phyloP scores from a whole-genome alignment of 2,888 invertebrate genomes.

The Eumacrocentrus americanus region DNA sequence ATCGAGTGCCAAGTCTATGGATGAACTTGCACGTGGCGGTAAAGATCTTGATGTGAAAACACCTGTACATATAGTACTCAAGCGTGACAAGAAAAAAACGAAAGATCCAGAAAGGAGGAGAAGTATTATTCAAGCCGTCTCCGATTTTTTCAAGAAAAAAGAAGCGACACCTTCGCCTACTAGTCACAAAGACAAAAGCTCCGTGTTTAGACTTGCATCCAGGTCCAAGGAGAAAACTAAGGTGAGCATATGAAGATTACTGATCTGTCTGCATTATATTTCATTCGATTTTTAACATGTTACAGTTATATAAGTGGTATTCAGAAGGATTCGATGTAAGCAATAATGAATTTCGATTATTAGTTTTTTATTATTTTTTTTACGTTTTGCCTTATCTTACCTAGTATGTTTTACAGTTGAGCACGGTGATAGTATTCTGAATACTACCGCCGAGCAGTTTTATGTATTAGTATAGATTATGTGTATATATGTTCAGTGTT shows the following conservation, averaged over 20 bases:
- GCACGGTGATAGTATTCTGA: slow-evolving; percentile 1
- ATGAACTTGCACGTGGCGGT: slow-evolving; percentile 44
- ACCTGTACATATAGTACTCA: slow-evolving; percentile 41
- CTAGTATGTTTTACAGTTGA: neutral
- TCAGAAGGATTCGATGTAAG: slow-evolving; percentile 62
- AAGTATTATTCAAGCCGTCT: slow-evolving; percentile 83
- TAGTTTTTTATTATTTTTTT: slow-evolving; percentile 31
- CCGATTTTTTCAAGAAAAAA: slow-evolving; percentile 80
- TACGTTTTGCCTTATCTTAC: slow-evolving; percentile 6
- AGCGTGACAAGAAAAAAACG: slow-evolving; percentile 63
- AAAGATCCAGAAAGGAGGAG: slow-evolving; percentile 77
- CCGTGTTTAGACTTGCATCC: slow-evolving; percentile 68
- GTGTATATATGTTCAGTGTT: slow-evolving; percentile 6
- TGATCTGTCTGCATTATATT: slow-evolving; percentile 15
- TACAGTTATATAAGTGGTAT: slow-evolving; percentile 60
- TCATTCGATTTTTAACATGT: slow-evolving; percentile 36
- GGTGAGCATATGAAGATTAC: slow-evolving; percentile 60
- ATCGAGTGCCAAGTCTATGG: slow-evolving; percentile 54
- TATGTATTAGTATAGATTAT: slow-evolving; percentile 11
- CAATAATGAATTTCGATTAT: slow-evolving; percentile 41
- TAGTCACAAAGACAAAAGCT: slow-evolving; percentile 63
- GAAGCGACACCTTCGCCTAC: slow-evolving; percentile 63
- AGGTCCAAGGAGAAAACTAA: slow-evolving; percentile 71
- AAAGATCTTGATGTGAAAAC: slow-evolving; percentile 12
- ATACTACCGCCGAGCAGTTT: neutral